These are phyloP conservation scores for Trichosurus vulpecula DNA, from an alignment of 2,797 vertebrate genomes.

Conservation along the genomic window DNA sequence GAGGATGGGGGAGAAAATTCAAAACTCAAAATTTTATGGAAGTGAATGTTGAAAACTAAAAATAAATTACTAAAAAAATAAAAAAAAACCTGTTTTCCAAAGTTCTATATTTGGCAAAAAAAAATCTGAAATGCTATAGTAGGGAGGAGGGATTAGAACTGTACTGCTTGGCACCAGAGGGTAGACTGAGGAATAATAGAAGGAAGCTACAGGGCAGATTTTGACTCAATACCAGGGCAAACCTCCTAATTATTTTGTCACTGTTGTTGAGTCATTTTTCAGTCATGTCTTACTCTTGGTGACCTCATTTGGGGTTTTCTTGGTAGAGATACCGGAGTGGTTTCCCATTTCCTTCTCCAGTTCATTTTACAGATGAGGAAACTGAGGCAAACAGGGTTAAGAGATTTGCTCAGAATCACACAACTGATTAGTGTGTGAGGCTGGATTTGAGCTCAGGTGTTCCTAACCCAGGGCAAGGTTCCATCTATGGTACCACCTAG, in stretches of 20 bases:
- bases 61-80: too few species aligned
- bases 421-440: background rate
- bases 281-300: too few species aligned
- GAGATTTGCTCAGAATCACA: background rate
- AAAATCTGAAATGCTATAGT: background rate
- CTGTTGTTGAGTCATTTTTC: too few species aligned
- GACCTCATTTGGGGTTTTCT: too few species aligned
- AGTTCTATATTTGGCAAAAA: background rate
- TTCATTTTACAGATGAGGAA: background rate
- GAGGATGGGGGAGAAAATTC: too few species aligned
- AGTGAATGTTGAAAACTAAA: too few species aligned
- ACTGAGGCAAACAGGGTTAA: too few species aligned
- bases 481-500: too few species aligned
- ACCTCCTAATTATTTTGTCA: too few species aligned
- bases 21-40: too few species aligned
- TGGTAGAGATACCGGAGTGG: background rate
- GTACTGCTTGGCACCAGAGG: background rate
- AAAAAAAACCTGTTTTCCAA: too few species aligned
- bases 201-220: background rate
- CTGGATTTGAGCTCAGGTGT: background rate
- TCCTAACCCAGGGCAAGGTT: background rate
- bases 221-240: too few species aligned
- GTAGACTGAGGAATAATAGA: background rate
- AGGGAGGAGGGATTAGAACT: background rate
- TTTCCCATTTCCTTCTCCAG: background rate